A percentile compares a stretch with the other conserved stretches of the same genome.
Conservation (phyloP, 92 coral and sea anemone species). For the Montipora capitata region DNA sequence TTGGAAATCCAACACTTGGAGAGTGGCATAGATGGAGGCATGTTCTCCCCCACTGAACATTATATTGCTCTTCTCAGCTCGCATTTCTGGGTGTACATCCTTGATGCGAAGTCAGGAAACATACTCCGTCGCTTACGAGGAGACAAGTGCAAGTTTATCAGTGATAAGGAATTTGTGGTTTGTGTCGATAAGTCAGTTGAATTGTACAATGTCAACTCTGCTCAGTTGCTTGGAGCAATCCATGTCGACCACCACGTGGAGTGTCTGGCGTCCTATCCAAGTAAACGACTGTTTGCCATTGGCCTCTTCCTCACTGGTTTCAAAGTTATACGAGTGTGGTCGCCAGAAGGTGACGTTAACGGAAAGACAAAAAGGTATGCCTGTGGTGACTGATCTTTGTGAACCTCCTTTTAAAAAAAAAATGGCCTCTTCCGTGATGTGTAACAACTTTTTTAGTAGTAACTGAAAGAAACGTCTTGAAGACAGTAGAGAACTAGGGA, state of each 20-base stretch:
- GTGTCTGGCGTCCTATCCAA: constrained; percentile 5
- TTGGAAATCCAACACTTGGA: too few relatives aligned
- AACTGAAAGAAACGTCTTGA: too few relatives aligned
- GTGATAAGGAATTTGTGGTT: constrained; percentile 15
- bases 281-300: constrained; percentile 1
- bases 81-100: not conserved
- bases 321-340: constrained; percentile 5
- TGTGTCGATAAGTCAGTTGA: not conserved
- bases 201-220: too few relatives aligned
- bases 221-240: not conserved
- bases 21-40: not conserved
- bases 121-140: not conserved
- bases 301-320: not conserved
- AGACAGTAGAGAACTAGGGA: too few relatives aligned
- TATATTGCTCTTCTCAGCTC: not conserved
- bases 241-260: not conserved
- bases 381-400: too few relatives aligned
- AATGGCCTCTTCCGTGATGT: too few relatives aligned
- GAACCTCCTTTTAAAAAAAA: too few relatives aligned
- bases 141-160: not conserved
- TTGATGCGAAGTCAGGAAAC: constrained; percentile 12
- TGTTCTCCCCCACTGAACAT: constrained; percentile 10
- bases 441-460: too few relatives aligned
- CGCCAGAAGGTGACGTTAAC: not conserved
- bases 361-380: constrained; percentile 9